Evolutionary conservation across 2,797 vertebrate species (phyloP), one percentile per base, ranked within the genome.

Genomic region (Brotogeris chrysoptera): DNA sequence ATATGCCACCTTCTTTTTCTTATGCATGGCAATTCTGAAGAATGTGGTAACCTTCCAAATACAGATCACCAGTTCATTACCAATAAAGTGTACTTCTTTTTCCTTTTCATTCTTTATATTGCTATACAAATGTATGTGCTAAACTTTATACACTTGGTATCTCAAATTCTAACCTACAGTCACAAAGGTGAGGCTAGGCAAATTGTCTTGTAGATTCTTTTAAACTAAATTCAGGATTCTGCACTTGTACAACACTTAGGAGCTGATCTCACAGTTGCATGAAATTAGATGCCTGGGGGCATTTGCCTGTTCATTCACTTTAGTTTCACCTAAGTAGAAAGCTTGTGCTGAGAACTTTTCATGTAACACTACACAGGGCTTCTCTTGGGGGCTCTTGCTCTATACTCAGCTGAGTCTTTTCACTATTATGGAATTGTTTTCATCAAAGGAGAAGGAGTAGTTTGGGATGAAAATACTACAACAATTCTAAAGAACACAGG

Each of bases 11-110:
- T 95, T 80, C 63, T 88, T 43, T 91, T 91, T 88, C 83, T 91
- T 85, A 92, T 49, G 84, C 60, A 77, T 93, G 88, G 65, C 53
- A 84, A 41, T 68, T 57, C 39, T 95, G 94, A 96, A 93, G 90
- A 96, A 90, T 39, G 96, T 80, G 77, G 47, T 90, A 87, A 95
- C 87, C 60, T 95, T 96, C 81, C 60, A 68, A 71, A 93, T 86
- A 92, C 53, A 95, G 64, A 95, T 91, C 61, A 91, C 32, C 55
- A 85, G 65, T 81, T 96, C 80, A 91, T 15, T 90, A 82, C 36
- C 34, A 76, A 16, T 87, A 86, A 94, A 96, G 68, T 47, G 34
- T 36, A 65, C 10, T 88, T 94, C 50, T 85, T 30, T 83, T 95
- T 93, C 71, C 41, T 86, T 95, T 85, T 76, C 27, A 76, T 30